Conservation (phyloP, 2,113 vertebrate genomes). For the Oreochromis niloticus region DNA sequence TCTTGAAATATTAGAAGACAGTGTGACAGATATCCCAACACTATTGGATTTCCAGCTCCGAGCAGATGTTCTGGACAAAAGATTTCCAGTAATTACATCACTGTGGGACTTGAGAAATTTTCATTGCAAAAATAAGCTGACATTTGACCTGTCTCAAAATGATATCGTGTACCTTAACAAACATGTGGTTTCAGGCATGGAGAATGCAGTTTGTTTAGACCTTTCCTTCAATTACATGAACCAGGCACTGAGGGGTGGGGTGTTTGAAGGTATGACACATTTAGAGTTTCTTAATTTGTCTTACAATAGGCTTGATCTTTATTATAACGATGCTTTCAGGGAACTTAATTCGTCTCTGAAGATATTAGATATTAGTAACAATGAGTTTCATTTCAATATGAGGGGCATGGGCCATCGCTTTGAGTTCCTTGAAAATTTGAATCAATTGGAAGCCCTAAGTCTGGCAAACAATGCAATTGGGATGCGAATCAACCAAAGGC, state of each 20-base stretch:
- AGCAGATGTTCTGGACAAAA: neutral
- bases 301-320: constrained; percentile 77
- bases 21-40: neutral
- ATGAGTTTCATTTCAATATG: constrained; percentile 76
- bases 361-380: constrained; percentile 73
- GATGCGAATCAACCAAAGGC: constrained; percentile 56
- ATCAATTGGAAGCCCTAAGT: constrained; percentile 64
- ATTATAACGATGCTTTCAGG: constrained; percentile 55
- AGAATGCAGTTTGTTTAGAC: constrained; percentile 70
- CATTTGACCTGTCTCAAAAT: constrained; percentile 76
- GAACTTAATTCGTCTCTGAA: constrained; percentile 68
- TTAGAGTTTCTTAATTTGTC: constrained; percentile 71
- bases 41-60: constrained; percentile 21
- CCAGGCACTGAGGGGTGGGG: constrained; percentile 49
- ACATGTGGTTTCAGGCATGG: constrained; percentile 67
- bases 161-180: constrained; percentile 63
- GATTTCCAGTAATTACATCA: neutral
- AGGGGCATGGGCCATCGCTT: constrained; percentile 75
- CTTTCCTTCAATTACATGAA: constrained; percentile 78
- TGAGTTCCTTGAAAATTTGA: constrained; percentile 61
- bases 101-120: constrained; percentile 24
- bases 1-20: neutral
- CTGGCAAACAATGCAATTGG: constrained; percentile 74
- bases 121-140: constrained; percentile 31
- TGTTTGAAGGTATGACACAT: constrained; percentile 56